A percentile compares a stretch with the other conserved stretches of the same genome.
These are phyloP conservation scores for Pelochelys cantorii DNA, from an alignment of 2,797 vertebrate genomes.

Conservation along the genomic window DNA sequence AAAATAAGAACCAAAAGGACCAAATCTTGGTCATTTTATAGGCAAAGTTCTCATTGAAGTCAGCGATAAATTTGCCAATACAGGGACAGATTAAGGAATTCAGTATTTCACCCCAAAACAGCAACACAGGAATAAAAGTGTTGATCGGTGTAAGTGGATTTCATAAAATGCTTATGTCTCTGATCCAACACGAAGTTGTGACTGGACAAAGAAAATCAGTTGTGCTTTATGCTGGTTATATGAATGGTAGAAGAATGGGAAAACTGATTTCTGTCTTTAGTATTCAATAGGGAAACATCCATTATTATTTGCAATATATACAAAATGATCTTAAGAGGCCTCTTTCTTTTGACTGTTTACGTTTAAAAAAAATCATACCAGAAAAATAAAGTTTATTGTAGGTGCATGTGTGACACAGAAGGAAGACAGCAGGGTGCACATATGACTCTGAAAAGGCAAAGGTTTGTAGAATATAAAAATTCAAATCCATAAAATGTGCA, in stretches of 20 bases:
- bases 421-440: background rate
- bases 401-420: background rate
- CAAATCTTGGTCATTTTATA: background rate
- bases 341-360: conserved; percentile 69
- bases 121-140: conserved; percentile 5
- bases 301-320: conserved; percentile 79
- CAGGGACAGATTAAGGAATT: background rate
- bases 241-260: conserved; percentile 61
- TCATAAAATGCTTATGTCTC: conserved; percentile 39
- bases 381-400: background rate
- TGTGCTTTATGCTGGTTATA: conserved; percentile 59
- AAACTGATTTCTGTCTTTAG: conserved; percentile 79
- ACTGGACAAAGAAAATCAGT: conserved; percentile 56
- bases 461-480: conserved; percentile 40
- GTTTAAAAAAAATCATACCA: conserved; percentile 37
- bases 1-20: background rate
- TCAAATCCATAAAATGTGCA: background rate
- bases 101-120: background rate
- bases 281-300: conserved; percentile 76
- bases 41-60: conserved; percentile 5
- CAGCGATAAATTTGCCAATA: background rate
- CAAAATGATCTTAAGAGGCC: conserved; percentile 67
- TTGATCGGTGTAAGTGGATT: background rate
- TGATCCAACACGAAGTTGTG: conserved; percentile 65
- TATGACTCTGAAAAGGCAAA: conserved; percentile 10